phyloP scores from a whole-genome alignment of 2,113 vertebrate species.

The Oncorhynchus gorbuscha region DNA sequence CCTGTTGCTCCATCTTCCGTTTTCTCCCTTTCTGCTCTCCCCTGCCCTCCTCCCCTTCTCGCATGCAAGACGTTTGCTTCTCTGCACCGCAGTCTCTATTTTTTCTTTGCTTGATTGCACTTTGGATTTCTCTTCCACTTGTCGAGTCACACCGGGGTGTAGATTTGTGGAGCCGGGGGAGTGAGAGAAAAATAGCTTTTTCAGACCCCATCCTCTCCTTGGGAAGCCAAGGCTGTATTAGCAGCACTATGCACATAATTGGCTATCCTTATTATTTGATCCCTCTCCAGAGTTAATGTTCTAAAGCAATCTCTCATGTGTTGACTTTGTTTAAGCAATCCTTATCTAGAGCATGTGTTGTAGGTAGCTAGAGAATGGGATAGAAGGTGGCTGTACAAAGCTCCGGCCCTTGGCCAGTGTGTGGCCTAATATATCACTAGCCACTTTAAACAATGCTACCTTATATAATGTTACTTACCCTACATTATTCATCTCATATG shows the following conservation, averaged over 20 bases:
- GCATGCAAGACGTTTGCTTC: neutral
- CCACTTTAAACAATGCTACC: no score
- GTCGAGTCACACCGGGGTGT: neutral
- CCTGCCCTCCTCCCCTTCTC: neutral
- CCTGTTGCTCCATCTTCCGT: neutral
- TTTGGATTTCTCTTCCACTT: neutral
- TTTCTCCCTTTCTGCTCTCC: neutral
- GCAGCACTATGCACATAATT: neutral
- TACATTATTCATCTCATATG: no score
- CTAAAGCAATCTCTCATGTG: no score
- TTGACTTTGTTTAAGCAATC: no score
- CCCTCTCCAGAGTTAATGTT: no score
- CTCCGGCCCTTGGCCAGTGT: no score
- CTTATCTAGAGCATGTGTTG: no score
- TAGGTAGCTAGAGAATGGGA: no score
- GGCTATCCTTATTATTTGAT: no score
- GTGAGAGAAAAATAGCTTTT: neutral
- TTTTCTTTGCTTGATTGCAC: neutral
- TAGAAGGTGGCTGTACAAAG: no score
- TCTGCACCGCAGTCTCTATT: neutral
- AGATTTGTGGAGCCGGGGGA: neutral
- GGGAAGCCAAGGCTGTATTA: neutral
- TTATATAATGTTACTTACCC: no score
- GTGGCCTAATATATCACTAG: no score
- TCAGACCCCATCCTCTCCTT: neutral